phyloP scores from a whole-genome alignment of 2,797 vertebrate genomes.

The Cossypha heuglini region DNA sequence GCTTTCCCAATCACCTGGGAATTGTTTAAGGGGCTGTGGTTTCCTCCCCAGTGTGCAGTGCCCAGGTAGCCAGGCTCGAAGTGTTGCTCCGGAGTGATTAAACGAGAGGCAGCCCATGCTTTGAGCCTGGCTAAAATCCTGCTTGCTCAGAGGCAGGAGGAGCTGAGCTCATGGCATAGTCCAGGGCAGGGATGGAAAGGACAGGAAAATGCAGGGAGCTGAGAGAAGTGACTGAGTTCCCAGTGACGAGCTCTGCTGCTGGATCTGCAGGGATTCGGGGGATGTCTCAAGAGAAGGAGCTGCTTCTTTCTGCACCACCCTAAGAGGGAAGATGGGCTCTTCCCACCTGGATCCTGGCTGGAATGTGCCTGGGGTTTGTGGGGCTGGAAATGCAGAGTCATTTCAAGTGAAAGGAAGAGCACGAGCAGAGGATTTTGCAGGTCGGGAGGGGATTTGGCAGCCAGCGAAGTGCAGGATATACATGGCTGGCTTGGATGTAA shows the following conservation, averaged over 20 bases:
- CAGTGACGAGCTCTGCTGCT: not conserved
- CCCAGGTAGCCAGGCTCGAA: not conserved
- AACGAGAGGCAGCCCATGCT: not conserved
- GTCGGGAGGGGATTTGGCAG: not conserved
- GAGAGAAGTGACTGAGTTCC: not conserved
- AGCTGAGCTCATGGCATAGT: not conserved
- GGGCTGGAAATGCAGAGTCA: not conserved
- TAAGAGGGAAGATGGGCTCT: not conserved
- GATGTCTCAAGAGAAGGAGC: not conserved
- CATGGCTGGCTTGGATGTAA: not conserved
- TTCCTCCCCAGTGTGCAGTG: not conserved
- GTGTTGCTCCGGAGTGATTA: not conserved
- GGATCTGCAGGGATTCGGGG: not conserved
- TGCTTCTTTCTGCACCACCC: not conserved
- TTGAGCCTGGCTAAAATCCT: not conserved
- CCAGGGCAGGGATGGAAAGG: not conserved
- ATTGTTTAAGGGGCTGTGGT: not conserved
- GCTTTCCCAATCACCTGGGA: accelerated
- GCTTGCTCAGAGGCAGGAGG: not conserved
- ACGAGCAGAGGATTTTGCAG: not conserved
- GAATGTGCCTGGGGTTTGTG: not conserved
- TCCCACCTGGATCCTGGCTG: not conserved
- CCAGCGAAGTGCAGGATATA: not conserved
- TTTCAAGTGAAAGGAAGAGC: not conserved
- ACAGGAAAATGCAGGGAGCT: not conserved